These are phyloP conservation scores for Pungitius pungitius DNA, from an alignment of 2,113 vertebrate genomes.

Conservation along the genomic window DNA sequence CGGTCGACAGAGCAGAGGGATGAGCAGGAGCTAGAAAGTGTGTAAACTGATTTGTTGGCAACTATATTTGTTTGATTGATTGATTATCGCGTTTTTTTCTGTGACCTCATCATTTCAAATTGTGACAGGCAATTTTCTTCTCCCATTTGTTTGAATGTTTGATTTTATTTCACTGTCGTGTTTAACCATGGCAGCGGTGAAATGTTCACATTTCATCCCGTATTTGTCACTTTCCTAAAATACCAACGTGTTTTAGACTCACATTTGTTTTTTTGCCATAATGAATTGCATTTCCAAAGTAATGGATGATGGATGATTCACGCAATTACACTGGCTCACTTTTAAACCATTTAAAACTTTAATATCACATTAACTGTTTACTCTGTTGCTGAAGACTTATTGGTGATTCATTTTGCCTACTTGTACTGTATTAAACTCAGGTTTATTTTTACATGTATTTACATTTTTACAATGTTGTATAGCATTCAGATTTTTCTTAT, in stretches of 20 bases:
- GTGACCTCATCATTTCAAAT: conserved; percentile 56
- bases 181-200: conserved; percentile 54
- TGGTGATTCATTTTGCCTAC: conserved; percentile 29
- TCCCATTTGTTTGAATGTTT: conserved; percentile 71
- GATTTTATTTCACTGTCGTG: conserved; percentile 63
- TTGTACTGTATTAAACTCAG: conserved; percentile 23
- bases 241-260: conserved; percentile 52
- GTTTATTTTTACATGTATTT: conserved; percentile 6
- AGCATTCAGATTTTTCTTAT: background rate
- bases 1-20: conserved; percentile 58
- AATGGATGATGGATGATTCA: conserved; percentile 73
- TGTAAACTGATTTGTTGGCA: conserved; percentile 69
- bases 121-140: conserved; percentile 75
- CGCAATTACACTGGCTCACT: conserved; percentile 39
- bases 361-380: conserved; percentile 43
- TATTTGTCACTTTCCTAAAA: conserved; percentile 58
- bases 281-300: conserved; percentile 65
- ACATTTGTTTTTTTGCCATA: conserved; percentile 50
- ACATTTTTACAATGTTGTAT: background rate
- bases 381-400: conserved; percentile 10
- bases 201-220: conserved; percentile 57
- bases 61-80: conserved; percentile 78
- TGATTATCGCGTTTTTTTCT: conserved; percentile 66
- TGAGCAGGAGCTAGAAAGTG: conserved; percentile 44
- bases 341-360: conserved; percentile 40